Percentiles rank a stretch among this genome's conserved stretches.
Conservation (phyloP, 2,797 vertebrate genomes). For the Microtus californicus region DNA sequence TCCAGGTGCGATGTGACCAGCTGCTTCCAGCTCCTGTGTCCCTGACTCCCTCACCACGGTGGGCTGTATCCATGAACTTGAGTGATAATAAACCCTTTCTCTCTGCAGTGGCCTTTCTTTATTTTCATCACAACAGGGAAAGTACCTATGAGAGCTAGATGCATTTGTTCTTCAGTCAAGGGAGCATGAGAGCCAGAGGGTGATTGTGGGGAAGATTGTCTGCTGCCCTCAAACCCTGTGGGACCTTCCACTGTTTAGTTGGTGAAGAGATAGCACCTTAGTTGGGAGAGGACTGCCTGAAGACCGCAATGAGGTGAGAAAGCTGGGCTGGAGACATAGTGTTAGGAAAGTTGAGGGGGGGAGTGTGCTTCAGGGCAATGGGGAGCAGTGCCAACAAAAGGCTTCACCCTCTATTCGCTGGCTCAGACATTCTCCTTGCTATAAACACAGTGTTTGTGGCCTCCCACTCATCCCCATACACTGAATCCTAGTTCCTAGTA, state of each 20-base stretch:
- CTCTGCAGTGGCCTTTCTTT: background rate
- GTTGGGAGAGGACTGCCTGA: background rate
- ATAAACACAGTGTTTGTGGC: too few relatives aligned
- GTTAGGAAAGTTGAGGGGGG: rapidly evolving
- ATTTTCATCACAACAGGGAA: background rate
- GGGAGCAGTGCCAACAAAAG: background rate
- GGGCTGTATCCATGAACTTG: background rate
- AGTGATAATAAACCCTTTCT: background rate
- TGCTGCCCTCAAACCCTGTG: background rate
- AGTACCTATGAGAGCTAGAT: background rate
- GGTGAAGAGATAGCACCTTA: background rate
- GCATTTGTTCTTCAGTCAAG: background rate
- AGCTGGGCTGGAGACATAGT: background rate
- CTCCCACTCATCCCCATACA: background rate
- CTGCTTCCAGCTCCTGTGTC: background rate
- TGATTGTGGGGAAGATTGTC: background rate
- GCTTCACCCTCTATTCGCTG: rapidly evolving
- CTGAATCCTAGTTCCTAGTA: background rate
- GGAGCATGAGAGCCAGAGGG: background rate
- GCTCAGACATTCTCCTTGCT: background rate
- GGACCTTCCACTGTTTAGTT: background rate
- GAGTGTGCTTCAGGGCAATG: background rate
- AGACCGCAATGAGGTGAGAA: rapidly evolving
- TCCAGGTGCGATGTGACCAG: background rate
- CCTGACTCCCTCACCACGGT: too few relatives aligned